Base-by-base conservation (phyloP, 2,888 invertebrate species). In the Lampropteryx suffumata region DNA sequence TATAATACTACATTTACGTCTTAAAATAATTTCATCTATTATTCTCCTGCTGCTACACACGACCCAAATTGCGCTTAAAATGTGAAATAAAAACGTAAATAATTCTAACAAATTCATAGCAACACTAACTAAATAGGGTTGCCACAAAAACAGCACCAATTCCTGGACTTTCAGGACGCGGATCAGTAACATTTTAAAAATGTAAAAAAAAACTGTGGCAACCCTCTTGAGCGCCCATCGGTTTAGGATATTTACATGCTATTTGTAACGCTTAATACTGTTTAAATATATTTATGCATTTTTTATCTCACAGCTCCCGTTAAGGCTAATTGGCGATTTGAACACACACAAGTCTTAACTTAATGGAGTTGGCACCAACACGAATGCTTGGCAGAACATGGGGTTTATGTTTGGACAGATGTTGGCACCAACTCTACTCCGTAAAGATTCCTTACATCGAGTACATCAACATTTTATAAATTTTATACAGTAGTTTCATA, bases 291-390 rank as follows among this genome's bases (percentile, higher is more conserved):
- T 59, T 36, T 48, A 55, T 57, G 49, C 65, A 68, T 62, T 79
- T 73, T 79, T 80, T 75, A 79, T 82, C 79, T 87, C 87, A 88
- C 87, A 88, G 88, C 86, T 85, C 82, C 80, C 80, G 61, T 74
- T 84, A 87, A 89, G 87, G 85, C 87, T 84, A 42, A 62, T 80
- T 81, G 82, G 82, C 82, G 76, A 79, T 62, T 76, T 85, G 84
- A 88, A 86, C 85, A 88, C 84, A 88, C 84, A 82, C 64, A 71
- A 40, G 62, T 57, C 64, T 71, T 35, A 29, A 43, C 39, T 44
- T 39, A 37, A 45, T 35, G 48, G 7, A 28, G 14, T 53, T 55
- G 59, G 50, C 46, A 40, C 50, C 45, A 57, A 46, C 33, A 26
- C 11, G 26, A 27, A 44, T 14, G 28, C 28, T 39, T 47, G 37